Percentiles rank a stretch among this genome's conserved stretches.
Evolutionary conservation across 2,888 invertebrate genomes (phyloP).

Genomic region (Cryptocephalus primarius): DNA sequence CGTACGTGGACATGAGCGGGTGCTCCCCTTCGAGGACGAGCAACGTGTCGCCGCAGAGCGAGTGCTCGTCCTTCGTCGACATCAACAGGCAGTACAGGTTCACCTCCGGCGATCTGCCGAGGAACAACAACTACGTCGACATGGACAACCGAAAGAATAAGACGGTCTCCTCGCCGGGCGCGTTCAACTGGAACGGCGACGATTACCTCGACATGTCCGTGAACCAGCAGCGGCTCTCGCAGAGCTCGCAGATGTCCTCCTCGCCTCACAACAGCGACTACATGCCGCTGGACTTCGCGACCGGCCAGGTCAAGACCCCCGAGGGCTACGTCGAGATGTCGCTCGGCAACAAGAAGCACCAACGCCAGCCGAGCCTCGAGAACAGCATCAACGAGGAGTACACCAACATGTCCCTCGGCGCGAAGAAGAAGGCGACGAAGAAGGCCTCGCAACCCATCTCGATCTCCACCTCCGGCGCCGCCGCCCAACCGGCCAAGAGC

Average conservation of each 20-base stretch:
- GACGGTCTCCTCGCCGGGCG: conserved; percentile 4
- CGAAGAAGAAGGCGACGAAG: conserved; percentile 10
- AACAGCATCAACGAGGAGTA: conserved; percentile 37
- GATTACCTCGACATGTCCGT: conserved; percentile 37
- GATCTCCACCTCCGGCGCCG: conserved; percentile 38
- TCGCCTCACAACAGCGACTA: conserved; percentile 28
- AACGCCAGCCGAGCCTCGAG: conserved; percentile 28
- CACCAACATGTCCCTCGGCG: conserved; percentile 40
- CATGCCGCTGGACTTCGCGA: conserved; percentile 37
- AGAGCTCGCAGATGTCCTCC: conserved; percentile 2
- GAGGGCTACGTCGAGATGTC: conserved; percentile 61
- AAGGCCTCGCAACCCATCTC: conserved; percentile 49
- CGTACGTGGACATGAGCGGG: conserved; percentile 20
- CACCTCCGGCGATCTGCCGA: conserved; percentile 4
- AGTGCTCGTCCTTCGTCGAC: conserved; percentile 11
- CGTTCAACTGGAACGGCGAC: conserved; percentile 7
- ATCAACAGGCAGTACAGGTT: conserved; percentile 11
- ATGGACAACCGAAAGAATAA: conserved; percentile 12
- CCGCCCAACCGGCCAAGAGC: conserved; percentile 20
- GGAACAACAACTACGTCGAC: conserved; percentile 18
- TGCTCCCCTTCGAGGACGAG: conserved; percentile 9
- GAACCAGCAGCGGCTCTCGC: conserved; percentile 2
- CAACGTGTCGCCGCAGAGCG: conserved; percentile 2
- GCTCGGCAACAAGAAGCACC: conserved; percentile 29
- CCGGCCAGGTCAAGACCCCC: conserved; percentile 33